Percentiles rank a stretch among this genome's conserved stretches.
Evolutionary conservation across 1,140 invertebrate genomes (phyloP).

Genomic region (Gryllus bimaculatus): DNA sequence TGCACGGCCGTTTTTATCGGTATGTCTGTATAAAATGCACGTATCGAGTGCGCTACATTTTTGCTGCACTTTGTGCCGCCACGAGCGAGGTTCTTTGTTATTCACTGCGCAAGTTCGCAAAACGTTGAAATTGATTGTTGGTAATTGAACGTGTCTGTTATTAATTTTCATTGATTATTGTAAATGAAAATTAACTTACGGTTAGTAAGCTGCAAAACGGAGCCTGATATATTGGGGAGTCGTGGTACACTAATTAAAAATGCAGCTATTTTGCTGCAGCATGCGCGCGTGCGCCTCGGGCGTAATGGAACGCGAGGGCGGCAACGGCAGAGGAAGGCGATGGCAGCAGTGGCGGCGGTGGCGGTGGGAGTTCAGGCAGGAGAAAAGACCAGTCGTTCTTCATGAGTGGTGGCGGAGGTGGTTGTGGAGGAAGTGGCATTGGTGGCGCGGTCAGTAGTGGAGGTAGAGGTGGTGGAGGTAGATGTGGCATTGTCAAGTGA

Average conservation of each 20-base stretch:
- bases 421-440: no score
- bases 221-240: background rate
- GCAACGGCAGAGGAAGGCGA: no score
- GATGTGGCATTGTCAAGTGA: no score
- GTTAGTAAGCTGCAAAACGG: background rate
- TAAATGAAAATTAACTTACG: background rate
- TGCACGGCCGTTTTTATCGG: background rate
- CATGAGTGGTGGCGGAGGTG: no score
- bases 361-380: no score
- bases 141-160: background rate
- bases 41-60: background rate
- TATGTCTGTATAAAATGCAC: background rate
- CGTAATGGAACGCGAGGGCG: background rate
- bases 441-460: no score
- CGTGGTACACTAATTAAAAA: background rate
- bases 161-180: slow-evolving; percentile 2
- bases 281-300: background rate
- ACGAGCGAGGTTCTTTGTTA: background rate
- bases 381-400: no score
- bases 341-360: no score
- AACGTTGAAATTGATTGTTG: background rate
- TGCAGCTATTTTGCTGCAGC: background rate
- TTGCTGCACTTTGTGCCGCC: background rate
- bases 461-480: no score
- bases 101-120: background rate